Percentiles rank a stretch among this genome's conserved stretches.
These are phyloP conservation scores for Pseudopleuronectes americanus DNA, from an alignment of 2,797 vertebrate species.

Conservation along the genomic window DNA sequence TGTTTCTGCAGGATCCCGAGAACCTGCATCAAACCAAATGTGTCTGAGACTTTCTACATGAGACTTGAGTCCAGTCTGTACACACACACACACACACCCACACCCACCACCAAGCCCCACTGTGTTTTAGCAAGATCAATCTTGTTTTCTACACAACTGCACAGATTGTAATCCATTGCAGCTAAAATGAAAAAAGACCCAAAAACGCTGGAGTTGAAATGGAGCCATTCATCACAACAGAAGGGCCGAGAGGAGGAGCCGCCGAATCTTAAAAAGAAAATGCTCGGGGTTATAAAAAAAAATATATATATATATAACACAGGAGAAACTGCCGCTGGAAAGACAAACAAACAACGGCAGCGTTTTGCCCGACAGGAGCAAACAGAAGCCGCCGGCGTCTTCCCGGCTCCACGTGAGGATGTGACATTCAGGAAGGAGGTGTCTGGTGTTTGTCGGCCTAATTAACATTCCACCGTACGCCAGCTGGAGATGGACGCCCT, in stretches of 20 bases:
- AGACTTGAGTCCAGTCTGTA: conserved; percentile 30
- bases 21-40: conserved; percentile 25
- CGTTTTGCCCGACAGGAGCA: conserved; percentile 55
- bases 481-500: conserved; percentile 58
- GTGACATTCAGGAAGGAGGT: conserved; percentile 70
- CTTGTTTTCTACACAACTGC: conserved; percentile 80
- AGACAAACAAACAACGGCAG: conserved; percentile 53
- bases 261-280: conserved; percentile 51
- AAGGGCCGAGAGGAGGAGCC: conserved; percentile 47
- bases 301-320: conserved; percentile 3
- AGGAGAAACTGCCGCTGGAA: conserved; percentile 47
- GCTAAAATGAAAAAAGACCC: conserved; percentile 39
- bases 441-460: conserved; percentile 60
- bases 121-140: conserved; percentile 65
- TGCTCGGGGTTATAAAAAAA: conserved; percentile 15
- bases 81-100: neutral
- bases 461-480: conserved; percentile 69
- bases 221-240: conserved; percentile 83
- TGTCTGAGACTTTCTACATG: conserved; percentile 29
- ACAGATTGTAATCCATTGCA: conserved; percentile 82
- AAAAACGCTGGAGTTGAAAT: conserved; percentile 77
- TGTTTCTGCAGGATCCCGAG: conserved; percentile 26
- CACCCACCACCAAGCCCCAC: conserved; percentile 7
- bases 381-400: conserved; percentile 25
- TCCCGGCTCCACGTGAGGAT: conserved; percentile 52